phyloP scores from a whole-genome alignment of 37 sponge, comb jelly and placozoan species.

The Corticium candelabrum region DNA sequence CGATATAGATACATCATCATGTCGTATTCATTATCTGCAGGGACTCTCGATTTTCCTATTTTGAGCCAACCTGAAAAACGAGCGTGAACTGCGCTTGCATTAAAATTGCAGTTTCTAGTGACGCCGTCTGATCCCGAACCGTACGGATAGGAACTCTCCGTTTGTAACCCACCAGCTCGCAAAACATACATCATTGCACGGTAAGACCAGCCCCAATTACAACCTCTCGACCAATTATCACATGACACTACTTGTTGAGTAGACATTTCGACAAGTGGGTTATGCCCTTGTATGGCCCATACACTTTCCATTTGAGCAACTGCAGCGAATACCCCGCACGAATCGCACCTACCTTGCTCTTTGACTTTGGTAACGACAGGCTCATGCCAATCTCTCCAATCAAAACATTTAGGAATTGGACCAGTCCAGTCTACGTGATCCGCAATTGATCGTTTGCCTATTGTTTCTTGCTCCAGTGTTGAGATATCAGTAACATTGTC shows the following conservation, averaged over 20 bases:
- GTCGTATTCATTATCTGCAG: too few species aligned
- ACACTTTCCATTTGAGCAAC: background rate
- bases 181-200: background rate
- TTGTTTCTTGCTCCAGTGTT: too few species aligned
- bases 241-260: background rate
- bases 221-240: background rate
- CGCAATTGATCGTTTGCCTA: too few species aligned
- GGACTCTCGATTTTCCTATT: too few species aligned
- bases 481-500: too few species aligned
- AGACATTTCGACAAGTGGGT: background rate
- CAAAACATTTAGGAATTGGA: background rate
- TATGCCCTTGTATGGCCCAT: background rate
- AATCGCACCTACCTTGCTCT: background rate
- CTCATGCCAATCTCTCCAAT: background rate
- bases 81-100: too few species aligned
- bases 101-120: too few species aligned
- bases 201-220: background rate
- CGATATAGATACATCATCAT: too few species aligned
- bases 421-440: too few species aligned
- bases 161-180: background rate
- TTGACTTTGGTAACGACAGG: background rate
- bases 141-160: background rate
- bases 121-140: too few species aligned
- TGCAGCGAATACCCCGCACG: background rate
- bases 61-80: too few species aligned